Evolutionary conservation across 2,797 vertebrate species (phyloP).

Genomic region (Sebastes variabilis): DNA sequence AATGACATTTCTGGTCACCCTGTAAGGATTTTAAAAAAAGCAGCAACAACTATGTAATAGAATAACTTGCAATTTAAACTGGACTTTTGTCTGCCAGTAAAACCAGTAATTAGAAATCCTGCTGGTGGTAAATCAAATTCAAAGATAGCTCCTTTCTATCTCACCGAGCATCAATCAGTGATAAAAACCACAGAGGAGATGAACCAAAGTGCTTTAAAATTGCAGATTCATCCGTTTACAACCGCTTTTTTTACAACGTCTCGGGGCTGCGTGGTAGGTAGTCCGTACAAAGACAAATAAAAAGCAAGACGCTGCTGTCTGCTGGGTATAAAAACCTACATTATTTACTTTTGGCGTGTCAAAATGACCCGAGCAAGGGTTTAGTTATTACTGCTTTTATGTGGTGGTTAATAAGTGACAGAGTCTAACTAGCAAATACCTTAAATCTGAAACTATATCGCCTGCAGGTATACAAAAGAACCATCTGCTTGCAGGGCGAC

Average conservation of each 20-base stretch:
- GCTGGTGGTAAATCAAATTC: constrained; percentile 1
- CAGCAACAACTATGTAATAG: not conserved
- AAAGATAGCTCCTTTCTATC: not conserved
- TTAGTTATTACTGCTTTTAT: constrained; percentile 37
- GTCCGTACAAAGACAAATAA: constrained; percentile 56
- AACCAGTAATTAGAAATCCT: not conserved
- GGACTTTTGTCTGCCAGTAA: not conserved
- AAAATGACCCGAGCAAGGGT: not conserved
- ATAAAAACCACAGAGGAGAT: not conserved
- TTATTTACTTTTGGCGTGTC: constrained; percentile 61
- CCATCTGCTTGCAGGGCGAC: constrained; percentile 63
- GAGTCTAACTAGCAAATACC: constrained; percentile 13
- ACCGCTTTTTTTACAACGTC: constrained; percentile 40
- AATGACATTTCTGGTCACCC: not conserved
- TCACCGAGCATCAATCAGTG: not conserved
- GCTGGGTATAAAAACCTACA: not conserved
- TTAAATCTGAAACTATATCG: constrained; percentile 44
- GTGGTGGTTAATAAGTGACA: constrained; percentile 63
- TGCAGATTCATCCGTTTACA: constrained; percentile 47
- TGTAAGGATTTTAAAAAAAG: not conserved
- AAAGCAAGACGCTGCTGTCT: constrained; percentile 35
- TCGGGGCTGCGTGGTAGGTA: constrained; percentile 30
- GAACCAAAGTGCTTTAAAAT: constrained; percentile 39
- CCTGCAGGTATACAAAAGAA: constrained; percentile 75
- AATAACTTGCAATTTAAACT: not conserved